Evolutionary conservation across 1,140 invertebrate genomes (phyloP).

Genomic region (Camponotus vicinus): DNA sequence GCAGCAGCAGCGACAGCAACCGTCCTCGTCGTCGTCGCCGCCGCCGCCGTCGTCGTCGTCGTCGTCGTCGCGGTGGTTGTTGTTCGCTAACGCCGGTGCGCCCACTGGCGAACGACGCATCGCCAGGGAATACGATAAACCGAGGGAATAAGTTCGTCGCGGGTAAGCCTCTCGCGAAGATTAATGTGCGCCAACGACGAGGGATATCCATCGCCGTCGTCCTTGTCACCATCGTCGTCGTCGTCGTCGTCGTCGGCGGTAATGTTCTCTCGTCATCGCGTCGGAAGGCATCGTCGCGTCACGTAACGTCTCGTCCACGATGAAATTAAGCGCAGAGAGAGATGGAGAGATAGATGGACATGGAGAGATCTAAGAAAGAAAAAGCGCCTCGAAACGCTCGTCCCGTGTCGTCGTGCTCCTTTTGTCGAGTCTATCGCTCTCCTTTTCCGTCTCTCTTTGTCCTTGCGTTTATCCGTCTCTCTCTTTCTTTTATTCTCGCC

Average conservation of each 20-base stretch:
- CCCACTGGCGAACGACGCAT: conserved; percentile 5
- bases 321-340: background rate
- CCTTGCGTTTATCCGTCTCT: conserved; percentile 45
- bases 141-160: conserved; percentile 46
- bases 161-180: conserved; percentile 42
- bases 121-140: conserved; percentile 32
- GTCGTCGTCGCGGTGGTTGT: background rate
- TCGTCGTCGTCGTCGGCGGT: background rate
- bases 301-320: conserved; percentile 24
- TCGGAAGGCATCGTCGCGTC: background rate
- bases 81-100: conserved; percentile 26
- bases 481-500: conserved; percentile 41
- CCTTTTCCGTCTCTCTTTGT: conserved; percentile 42
- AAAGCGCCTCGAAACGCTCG: background rate
- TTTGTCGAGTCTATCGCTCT: conserved; percentile 23
- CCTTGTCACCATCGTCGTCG: background rate
- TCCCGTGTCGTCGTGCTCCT: conserved; percentile 12
- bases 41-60: conserved; percentile 25
- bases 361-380: background rate
- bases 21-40: conserved; percentile 23
- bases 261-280: conserved; percentile 27
- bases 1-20: background rate
- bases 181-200: conserved; percentile 9
- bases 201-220: background rate
- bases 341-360: no score